Base-by-base conservation (phyloP, 1,140 invertebrate species). In the Drosophila repletoides region DNA sequence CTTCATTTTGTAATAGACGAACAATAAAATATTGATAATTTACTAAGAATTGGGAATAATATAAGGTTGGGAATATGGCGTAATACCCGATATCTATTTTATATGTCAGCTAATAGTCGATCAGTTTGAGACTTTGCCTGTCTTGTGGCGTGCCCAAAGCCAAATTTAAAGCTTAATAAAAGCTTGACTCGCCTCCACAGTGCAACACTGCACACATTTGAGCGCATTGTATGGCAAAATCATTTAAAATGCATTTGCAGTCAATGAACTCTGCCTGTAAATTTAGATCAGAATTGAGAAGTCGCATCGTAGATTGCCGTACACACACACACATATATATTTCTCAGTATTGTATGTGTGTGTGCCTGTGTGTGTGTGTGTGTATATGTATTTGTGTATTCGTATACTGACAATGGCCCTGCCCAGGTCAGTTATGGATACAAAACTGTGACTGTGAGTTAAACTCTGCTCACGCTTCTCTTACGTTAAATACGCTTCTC, bases 211-310 rank as follows among this genome's bases (percentile, higher is more conserved):
- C 33, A 19, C 17, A 19, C 19, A 43, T 14, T n/a, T 26, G 41
- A 15, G 29, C 29, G 19, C 61, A 59, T 59, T 69, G 58, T 69
- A 34, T 63, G 65, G 31, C 48, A 53, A 63, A 65, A 40, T 51
- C 45, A 46, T 52, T 58, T 51, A 22, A 9, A 33, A 17, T 17
- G 22, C 46, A 10, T 10, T 17, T 41, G 45, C 55, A 67, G 64
- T 67, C 64, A 67, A 52, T 26, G 69, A 68, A 72, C 69, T 72
- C 43, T 55, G 31, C 19, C 33, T 7, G 26, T 22, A 22, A 49
- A 52, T 52, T 17, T 22, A 31, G 48, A 46, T 68, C 41, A 60
- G 55, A 60, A 66, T 51, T 60, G 58, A 24, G 7, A 5, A 43
- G 26, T 9, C 15, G 46, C 19, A 36, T 21, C 49, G 34, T 7